Conservation (phyloP, 1,140 invertebrate genomes). For the Phocides pigmalion region DNA sequence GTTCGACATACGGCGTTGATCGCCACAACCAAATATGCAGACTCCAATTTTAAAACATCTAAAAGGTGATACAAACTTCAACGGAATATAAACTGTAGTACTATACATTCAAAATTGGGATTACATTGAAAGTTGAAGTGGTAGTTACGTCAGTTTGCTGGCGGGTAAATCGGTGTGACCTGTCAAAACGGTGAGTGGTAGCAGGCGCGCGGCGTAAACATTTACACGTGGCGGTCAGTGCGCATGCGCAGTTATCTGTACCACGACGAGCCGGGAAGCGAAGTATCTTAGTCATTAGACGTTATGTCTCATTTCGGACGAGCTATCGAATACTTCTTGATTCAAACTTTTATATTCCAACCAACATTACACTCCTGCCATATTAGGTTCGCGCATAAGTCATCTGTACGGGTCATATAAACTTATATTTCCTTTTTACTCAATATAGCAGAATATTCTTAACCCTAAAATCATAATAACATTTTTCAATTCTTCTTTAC, state of each 20-base stretch:
- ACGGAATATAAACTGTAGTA: constrained; percentile 9
- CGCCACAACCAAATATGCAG: not conserved
- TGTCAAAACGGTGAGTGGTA: constrained; percentile 77
- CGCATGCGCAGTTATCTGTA: constrained; percentile 38
- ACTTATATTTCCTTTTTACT: too few species aligned
- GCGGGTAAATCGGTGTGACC: constrained; percentile 50
- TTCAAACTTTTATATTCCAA: too few species aligned
- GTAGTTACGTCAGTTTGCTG: constrained; percentile 19
- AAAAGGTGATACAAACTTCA: not conserved
- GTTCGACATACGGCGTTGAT: constrained; percentile 32
- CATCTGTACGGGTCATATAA: too few species aligned
- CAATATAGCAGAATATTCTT: too few species aligned
- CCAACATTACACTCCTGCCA: too few species aligned
- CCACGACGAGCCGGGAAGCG: constrained; percentile 39
- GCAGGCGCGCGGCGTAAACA: constrained; percentile 74
- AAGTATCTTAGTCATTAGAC: constrained; percentile 23
- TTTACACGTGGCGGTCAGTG: constrained; percentile 53
- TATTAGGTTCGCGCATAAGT: too few species aligned
- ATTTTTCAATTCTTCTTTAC: too few species aligned
- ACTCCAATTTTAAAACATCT: constrained; percentile 9
- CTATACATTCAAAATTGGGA: not conserved
- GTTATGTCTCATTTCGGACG: not conserved
- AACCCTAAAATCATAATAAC: too few species aligned
- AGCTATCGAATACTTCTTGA: too few species aligned
- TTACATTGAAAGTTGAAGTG: not conserved